phyloP scores from a whole-genome alignment of 1,140 invertebrate genomes.

The Neodiprion lecontei region DNA sequence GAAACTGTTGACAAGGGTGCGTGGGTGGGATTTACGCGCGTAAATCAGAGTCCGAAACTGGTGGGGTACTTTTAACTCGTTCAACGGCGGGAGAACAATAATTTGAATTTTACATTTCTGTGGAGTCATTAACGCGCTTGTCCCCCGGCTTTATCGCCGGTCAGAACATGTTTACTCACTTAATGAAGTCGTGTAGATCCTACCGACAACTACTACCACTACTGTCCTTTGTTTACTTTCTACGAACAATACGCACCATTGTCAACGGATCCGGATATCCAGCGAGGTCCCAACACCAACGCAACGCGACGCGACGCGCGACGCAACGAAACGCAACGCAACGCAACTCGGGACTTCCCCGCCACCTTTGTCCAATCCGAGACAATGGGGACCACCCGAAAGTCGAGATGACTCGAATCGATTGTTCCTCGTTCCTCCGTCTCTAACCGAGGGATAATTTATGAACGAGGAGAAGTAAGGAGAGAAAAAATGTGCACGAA shows the following conservation, averaged over 20 bases:
- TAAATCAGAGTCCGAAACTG: constrained; percentile 1
- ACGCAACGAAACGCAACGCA: not conserved
- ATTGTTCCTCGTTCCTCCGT: not conserved
- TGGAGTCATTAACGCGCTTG: not conserved
- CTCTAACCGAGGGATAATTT: not conserved
- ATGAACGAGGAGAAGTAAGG: not conserved
- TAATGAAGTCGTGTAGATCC: not conserved
- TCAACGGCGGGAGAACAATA: not conserved
- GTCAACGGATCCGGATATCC: constrained; percentile 1
- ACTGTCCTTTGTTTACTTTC: constrained; percentile 7
- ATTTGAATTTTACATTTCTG: not conserved
- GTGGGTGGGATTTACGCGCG: not conserved
- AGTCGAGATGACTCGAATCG: constrained; percentile 4
- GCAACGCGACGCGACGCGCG: not conserved
- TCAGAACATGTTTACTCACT: not conserved
- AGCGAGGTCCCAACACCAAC: not conserved
- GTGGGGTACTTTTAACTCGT: not conserved
- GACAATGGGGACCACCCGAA: constrained; percentile 3
- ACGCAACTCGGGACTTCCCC: not conserved
- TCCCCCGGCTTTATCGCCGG: not conserved
- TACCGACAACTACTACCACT: constrained; percentile 4
- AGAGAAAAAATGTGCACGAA: not conserved
- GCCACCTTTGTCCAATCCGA: constrained; percentile 4
- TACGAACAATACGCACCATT: not conserved
- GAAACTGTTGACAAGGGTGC: not conserved